A percentile compares a stretch with the other conserved stretches of the same genome.
Evolutionary conservation across 2,113 vertebrate species (phyloP).

Genomic region (Chrysochloris asiatica): DNA sequence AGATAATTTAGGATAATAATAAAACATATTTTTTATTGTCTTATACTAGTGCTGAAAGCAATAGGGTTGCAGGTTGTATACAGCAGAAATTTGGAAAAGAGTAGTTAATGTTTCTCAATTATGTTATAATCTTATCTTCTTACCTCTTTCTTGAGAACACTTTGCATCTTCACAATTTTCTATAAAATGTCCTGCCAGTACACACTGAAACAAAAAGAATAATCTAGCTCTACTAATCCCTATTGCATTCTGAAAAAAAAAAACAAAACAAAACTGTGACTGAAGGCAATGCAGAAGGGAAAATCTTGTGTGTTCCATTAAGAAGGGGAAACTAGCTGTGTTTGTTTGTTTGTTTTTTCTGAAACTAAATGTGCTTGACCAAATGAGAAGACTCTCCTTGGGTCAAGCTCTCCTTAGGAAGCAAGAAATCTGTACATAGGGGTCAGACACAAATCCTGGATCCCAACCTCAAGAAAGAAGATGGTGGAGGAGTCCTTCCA

Average conservation of each 20-base stretch:
- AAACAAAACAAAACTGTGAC: neutral
- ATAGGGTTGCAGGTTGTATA: neutral
- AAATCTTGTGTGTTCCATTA: neutral
- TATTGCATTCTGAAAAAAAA: neutral
- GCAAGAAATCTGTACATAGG: neutral
- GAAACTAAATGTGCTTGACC: neutral
- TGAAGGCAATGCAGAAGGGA: neutral
- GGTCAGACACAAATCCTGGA: neutral
- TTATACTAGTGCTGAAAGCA: constrained; percentile 28
- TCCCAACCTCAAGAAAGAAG: neutral
- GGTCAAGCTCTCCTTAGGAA: neutral
- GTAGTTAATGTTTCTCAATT: neutral
- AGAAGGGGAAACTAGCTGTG: neutral
- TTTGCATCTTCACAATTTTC: neutral
- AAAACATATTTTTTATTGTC: neutral
- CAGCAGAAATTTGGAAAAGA: neutral
- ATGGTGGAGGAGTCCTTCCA: neutral
- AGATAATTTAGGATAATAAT: constrained; percentile 9
- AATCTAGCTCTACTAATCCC: neutral
- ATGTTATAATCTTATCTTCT: constrained; percentile 42
- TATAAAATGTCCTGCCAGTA: neutral
- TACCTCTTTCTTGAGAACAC: neutral
- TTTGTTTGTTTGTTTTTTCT: neutral
- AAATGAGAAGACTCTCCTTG: neutral
- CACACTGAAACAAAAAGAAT: neutral